A percentile compares a stretch with the other conserved stretches of the same genome.
Conservation (phyloP, 2,113 vertebrate species). For the Casuarius casuarius region DNA sequence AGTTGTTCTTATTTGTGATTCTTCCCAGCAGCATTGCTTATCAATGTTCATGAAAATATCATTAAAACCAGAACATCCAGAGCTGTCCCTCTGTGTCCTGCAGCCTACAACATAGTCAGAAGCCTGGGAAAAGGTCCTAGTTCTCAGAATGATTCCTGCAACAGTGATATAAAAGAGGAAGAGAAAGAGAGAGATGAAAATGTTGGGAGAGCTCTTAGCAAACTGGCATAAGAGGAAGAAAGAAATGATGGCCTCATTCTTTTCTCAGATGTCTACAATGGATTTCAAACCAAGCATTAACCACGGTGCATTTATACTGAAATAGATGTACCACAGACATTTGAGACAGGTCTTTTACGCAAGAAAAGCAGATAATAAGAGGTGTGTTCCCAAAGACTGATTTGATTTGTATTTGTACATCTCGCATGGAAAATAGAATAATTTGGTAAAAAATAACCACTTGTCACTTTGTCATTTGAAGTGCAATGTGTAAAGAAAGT, state of each 20-base stretch:
- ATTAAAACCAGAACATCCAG: neutral
- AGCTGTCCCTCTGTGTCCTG: neutral
- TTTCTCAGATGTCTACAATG: neutral
- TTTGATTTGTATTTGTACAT: neutral
- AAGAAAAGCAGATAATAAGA: constrained; percentile 8
- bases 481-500: neutral
- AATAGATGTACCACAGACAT: neutral
- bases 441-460: neutral
- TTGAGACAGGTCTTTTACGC: neutral
- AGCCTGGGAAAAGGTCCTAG: neutral
- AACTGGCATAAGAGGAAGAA: neutral
- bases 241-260: neutral
- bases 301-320: neutral
- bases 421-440: neutral
- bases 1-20: neutral
- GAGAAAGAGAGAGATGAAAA: neutral
- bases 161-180: neutral
- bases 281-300: constrained; percentile 27
- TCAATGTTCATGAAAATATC: neutral
- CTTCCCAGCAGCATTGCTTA: neutral
- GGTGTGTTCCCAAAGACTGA: neutral
- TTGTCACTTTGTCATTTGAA: neutral
- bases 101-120: neutral
- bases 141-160: neutral
- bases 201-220: neutral